Percentiles rank a stretch among this genome's conserved stretches.
Conservation (phyloP, 2,888 invertebrate species). For the Andrena bucephala region DNA sequence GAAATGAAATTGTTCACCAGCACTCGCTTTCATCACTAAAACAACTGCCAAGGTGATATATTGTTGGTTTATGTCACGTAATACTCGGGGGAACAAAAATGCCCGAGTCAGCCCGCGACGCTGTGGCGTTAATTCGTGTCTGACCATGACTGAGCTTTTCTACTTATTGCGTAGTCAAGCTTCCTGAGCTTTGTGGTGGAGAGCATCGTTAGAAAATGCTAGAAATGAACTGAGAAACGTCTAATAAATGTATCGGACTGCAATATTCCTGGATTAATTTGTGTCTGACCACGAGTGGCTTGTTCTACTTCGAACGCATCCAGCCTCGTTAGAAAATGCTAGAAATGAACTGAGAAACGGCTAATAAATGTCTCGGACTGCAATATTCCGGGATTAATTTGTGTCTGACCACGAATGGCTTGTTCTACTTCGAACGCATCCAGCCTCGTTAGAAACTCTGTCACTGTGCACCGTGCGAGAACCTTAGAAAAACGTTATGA, state of each 20-base stretch:
- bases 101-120: neutral
- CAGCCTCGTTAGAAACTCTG: neutral
- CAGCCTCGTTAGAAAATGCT: slow-evolving; percentile 32
- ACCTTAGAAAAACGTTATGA: neutral
- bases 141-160: slow-evolving; percentile 19
- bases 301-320: slow-evolving; percentile 26
- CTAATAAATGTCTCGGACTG: neutral
- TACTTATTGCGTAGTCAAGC: slow-evolving; percentile 2
- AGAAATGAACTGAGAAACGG: neutral
- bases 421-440: slow-evolving; percentile 26
- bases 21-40: neutral
- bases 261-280: slow-evolving; percentile 2
- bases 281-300: slow-evolving; percentile 27
- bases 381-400: slow-evolving; percentile 1
- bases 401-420: slow-evolving; percentile 28
- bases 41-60: neutral
- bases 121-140: slow-evolving; percentile 24
- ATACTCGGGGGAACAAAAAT: slow-evolving; percentile 32
- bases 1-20: slow-evolving; percentile 5
- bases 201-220: slow-evolving; percentile 32
- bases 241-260: neutral
- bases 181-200: slow-evolving; percentile 9
- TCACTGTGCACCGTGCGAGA: neutral
- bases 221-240: neutral
- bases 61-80: slow-evolving; percentile 20